Conservation (phyloP, 2,113 vertebrate genomes). For the Calyptomena viridis region DNA sequence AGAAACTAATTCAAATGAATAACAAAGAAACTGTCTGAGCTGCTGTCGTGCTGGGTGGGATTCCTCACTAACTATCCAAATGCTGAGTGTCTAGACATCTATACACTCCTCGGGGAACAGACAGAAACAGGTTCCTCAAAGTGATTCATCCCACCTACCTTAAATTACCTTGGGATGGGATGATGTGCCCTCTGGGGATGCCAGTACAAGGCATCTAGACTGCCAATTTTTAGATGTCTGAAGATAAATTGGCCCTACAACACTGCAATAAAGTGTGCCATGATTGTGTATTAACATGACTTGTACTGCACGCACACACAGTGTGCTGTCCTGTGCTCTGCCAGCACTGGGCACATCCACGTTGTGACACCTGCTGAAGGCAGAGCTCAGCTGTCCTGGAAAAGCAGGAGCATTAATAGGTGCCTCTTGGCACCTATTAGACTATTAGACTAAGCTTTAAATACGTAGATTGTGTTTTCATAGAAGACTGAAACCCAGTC, state of each 20-base stretch:
- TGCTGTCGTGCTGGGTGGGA: background rate
- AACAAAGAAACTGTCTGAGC: background rate
- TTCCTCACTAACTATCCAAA: background rate
- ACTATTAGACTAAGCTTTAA: background rate
- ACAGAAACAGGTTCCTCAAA: background rate
- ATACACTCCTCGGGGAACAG: background rate
- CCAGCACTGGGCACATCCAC: fast-evolving
- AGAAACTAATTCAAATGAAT: background rate
- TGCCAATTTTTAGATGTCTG: slow-evolving; percentile 16
- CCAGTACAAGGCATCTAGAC: background rate
- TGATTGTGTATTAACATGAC: background rate
- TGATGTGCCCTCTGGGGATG: background rate
- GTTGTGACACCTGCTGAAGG: background rate
- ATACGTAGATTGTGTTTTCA: background rate
- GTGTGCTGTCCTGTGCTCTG: background rate
- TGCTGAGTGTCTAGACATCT: background rate
- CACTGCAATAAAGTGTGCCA: background rate
- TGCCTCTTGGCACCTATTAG: background rate
- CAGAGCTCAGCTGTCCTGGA: too few species aligned
- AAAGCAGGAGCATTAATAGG: too few species aligned
- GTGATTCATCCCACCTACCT: background rate
- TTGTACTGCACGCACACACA: background rate
- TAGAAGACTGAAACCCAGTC: background rate
- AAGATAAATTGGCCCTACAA: background rate
- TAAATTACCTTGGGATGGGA: background rate